Evolutionary conservation across 2,888 invertebrate species (phyloP).

Genomic region (Marronus borbonicus): DNA sequence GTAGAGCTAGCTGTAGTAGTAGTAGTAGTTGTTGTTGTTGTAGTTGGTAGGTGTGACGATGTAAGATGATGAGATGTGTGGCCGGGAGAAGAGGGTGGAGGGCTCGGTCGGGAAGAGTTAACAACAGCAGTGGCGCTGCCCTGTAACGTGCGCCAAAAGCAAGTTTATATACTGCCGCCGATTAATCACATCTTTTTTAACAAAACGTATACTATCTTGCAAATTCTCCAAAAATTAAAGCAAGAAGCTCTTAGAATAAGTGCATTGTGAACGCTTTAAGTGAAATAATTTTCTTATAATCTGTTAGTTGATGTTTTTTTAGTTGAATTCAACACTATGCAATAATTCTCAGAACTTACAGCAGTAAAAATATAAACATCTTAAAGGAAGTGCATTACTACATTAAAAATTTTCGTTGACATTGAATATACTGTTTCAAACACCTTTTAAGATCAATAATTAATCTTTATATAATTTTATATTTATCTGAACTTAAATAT

Average conservation of each 20-base stretch:
- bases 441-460: too few species aligned
- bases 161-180: constrained; percentile 55
- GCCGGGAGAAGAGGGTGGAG: constrained; percentile 62
- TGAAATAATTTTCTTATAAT: not conserved
- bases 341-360: too few species aligned
- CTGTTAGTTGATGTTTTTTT: too few species aligned
- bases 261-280: too few species aligned
- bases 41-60: constrained; percentile 65
- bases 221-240: too few species aligned
- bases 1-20: constrained; percentile 61
- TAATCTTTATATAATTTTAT: too few species aligned
- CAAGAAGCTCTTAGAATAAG: too few species aligned
- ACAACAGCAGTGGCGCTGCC: constrained; percentile 67
- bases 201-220: too few species aligned
- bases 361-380: not conserved
- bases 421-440: too few species aligned
- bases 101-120: constrained; percentile 68
- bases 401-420: not conserved
- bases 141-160: constrained; percentile 68
- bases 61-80: constrained; percentile 68
- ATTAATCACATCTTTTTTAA: constrained; percentile 37
- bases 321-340: too few species aligned
- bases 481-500: too few species aligned
- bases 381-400: not conserved
- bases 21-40: constrained; percentile 54